Conservation (phyloP, 2,797 vertebrate species). For the Chaunax sp. region DNA sequence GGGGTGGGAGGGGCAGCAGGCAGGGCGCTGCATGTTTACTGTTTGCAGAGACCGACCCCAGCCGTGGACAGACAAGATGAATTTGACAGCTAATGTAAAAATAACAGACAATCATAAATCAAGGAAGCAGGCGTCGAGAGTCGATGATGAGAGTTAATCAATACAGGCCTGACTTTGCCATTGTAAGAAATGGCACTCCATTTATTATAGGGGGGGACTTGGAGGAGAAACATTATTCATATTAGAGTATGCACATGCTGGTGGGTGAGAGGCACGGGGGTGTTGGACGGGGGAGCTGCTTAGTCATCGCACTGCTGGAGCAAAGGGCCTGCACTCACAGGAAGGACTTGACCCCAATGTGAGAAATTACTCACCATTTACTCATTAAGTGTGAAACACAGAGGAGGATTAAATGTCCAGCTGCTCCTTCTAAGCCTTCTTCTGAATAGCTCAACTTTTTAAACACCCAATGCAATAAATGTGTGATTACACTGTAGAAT, state of each 20-base stretch:
- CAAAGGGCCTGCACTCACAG: slow-evolving; percentile 55
- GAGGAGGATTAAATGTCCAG: slow-evolving; percentile 10
- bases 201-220: slow-evolving; percentile 89
- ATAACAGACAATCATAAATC: slow-evolving; percentile 95
- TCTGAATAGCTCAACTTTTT: too few relatives aligned
- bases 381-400: slow-evolving; percentile 21
- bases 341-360: slow-evolving; percentile 50
- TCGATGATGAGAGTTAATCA: slow-evolving; percentile 97
- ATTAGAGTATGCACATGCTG: slow-evolving; percentile 82
- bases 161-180: slow-evolving; percentile 94
- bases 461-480: slow-evolving; percentile 9
- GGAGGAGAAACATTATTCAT: slow-evolving; percentile 88
- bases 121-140: slow-evolving; percentile 91
- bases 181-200: slow-evolving; percentile 95
- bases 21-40: slow-evolving; percentile 84
- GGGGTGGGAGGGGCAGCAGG: slow-evolving; percentile 18
- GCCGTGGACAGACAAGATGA: slow-evolving; percentile 90
- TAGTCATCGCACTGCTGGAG: slow-evolving; percentile 67
- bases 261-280: slow-evolving; percentile 56
- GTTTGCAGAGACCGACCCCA: slow-evolving; percentile 85
- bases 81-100: slow-evolving; percentile 97
- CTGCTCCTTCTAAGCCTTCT: neutral
- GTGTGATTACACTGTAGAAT: slow-evolving; percentile 3
- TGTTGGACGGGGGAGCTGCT: slow-evolving; percentile 61
- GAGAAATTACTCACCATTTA: slow-evolving; percentile 22